Evolutionary conservation across 92 coral and sea anemone species (phyloP).

Genomic region (Micromussa lordhowensis): DNA sequence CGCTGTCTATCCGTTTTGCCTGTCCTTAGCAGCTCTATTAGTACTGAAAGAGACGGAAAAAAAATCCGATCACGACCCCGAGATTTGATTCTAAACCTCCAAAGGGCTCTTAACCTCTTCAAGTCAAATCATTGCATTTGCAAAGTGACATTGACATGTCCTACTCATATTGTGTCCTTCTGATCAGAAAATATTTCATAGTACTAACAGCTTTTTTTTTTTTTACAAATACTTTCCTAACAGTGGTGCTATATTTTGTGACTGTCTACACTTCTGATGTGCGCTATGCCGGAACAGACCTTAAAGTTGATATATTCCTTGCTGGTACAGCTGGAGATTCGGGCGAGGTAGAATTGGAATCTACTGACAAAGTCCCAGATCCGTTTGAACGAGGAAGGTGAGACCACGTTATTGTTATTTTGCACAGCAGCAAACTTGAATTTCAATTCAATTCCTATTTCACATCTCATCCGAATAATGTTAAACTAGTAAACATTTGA

Average conservation of each 20-base stretch:
- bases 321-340: conserved; percentile 60
- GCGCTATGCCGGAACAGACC: conserved; percentile 60
- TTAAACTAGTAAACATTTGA: background rate
- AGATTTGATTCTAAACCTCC: background rate
- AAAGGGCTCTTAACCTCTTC: background rate
- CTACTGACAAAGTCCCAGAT: conserved; percentile 41
- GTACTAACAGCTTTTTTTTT: background rate
- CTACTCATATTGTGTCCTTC: background rate
- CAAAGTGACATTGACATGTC: too few species aligned
- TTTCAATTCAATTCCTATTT: background rate
- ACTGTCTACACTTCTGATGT: conserved; percentile 47
- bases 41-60: background rate
- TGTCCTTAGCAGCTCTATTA: background rate
- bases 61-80: background rate
- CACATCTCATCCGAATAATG: background rate
- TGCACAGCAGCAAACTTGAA: background rate
- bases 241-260: conserved; percentile 48
- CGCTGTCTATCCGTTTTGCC: background rate
- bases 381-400: conserved; percentile 74
- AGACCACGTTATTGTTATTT: background rate
- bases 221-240: too few species aligned
- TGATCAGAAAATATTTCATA: background rate
- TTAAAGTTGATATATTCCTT: conserved; percentile 54
- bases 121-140: background rate
- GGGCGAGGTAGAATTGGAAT: conserved; percentile 63